Base-by-base conservation (phyloP, 1,140 invertebrate genomes). In the Solenopsis invicta region DNA sequence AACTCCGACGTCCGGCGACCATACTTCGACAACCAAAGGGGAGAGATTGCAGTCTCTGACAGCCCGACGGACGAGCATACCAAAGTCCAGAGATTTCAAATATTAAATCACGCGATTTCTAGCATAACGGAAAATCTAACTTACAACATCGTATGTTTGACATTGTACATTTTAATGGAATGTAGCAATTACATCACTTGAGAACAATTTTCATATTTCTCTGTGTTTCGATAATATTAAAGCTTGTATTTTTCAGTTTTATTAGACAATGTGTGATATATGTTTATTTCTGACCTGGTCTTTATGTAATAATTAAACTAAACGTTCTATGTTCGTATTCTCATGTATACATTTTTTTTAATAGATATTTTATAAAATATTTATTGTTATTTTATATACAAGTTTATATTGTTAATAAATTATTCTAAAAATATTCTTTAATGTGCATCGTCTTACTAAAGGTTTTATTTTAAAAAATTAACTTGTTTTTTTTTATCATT, bases 21-120 rank as follows among this genome's bases (percentile, higher is more conserved):
- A 85, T 87, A 81, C 91, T 87, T 89, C 91, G 89, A 92, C 92
- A 91, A 94, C 62, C 85, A 89, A 88, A 93, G 91, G 93, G 92
- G 92, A 92, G 93, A 94, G 93, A 94, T 94, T 93, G 93, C 93
- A 92, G 90, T 88, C 88, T 87, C 85, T 87, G 91, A 92, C 92
- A 93, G 87, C 75, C 91, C 92, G 93, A 92, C 92, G 93, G 93
- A 90, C 91, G 86, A 91, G 91, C 93, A 94, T 93, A 93, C 93
- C 91, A 75, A 87, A 77, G 86, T 82, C 75, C 87, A 72, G 56
- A 56, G 86, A 90, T 82, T 85, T 88, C 78, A 74, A 87, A 91
- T 86, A 87, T 89, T 74, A 67, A 91, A 90, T 75, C 81, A 86
- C 41, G 29, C 54, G 52, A 84, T 12, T 45, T 6, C 13, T 18